Evolutionary conservation across 2,797 vertebrate species (phyloP).

Genomic region (Pogoniulus pusillus): DNA sequence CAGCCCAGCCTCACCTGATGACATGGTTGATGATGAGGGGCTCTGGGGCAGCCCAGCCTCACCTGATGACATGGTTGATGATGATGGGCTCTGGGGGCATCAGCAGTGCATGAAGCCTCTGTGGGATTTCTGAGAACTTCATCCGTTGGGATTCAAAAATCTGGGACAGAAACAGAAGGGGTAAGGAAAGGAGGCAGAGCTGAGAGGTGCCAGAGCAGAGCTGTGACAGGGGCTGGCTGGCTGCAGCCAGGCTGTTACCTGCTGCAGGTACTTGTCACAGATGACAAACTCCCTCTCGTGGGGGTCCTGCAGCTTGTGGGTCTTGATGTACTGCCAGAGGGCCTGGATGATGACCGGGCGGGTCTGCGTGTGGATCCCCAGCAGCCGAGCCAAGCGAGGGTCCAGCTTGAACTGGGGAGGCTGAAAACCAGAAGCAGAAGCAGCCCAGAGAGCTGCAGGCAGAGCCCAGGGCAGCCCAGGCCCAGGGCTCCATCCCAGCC

Average conservation of each 20-base stretch:
- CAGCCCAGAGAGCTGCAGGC: too few relatives aligned
- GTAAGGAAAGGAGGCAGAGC: neutral
- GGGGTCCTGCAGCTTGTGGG: slow-evolving; percentile 97
- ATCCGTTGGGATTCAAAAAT: slow-evolving; percentile 97
- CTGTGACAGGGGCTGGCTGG: neutral
- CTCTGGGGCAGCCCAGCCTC: slow-evolving; percentile 86
- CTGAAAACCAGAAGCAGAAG: slow-evolving; percentile 60
- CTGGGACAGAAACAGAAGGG: slow-evolving; percentile 66
- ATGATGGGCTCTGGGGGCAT: slow-evolving; percentile 99
- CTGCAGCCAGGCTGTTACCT: slow-evolving; percentile 74
- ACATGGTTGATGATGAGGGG: slow-evolving; percentile 99
- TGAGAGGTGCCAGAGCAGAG: accelerated
- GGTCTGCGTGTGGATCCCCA: slow-evolving; percentile 98
- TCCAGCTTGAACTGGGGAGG: slow-evolving; percentile 99
- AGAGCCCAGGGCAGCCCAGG: too few relatives aligned
- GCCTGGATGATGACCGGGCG: slow-evolving; percentile 98
- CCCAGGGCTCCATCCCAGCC: neutral
- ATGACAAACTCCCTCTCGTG: slow-evolving; percentile 97
- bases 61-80: slow-evolving; percentile 99
- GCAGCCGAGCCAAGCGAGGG: slow-evolving; percentile 92
- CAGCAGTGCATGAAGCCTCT: slow-evolving; percentile 94
- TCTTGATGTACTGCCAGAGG: slow-evolving; percentile 99
- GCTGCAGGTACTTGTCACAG: slow-evolving; percentile 98
- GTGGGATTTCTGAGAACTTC: slow-evolving; percentile 99
- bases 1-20: slow-evolving; percentile 85